Evolutionary conservation across 2,888 invertebrate genomes (phyloP).

Genomic region (Anaspis maculata): DNA sequence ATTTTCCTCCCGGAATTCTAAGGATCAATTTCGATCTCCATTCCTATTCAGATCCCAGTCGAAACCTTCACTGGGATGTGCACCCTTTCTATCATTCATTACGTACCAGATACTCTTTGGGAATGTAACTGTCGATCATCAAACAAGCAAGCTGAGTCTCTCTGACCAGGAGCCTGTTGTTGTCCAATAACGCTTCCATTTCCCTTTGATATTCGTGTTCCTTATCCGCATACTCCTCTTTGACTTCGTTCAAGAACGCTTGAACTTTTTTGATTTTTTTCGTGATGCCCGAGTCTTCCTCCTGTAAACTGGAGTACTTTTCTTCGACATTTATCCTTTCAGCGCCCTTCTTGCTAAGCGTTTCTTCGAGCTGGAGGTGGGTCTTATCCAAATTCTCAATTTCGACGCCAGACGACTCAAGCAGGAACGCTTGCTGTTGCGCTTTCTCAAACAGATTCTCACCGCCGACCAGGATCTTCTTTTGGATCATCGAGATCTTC

Average conservation of each 20-base stretch:
- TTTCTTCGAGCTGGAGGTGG: conserved; percentile 73
- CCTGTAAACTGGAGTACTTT: conserved; percentile 88
- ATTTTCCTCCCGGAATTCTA: too few species aligned
- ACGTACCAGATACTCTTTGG: conserved; percentile 79
- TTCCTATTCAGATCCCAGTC: too few species aligned
- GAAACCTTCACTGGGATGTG: too few species aligned
- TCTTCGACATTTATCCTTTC: conserved; percentile 91
- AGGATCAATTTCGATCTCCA: too few species aligned
- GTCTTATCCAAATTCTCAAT: conserved; percentile 68
- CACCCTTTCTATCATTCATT: conserved; percentile 4
- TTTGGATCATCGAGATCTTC: conserved; percentile 83
- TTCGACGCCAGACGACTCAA: conserved; percentile 81
- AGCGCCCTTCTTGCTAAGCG: conserved; percentile 83
- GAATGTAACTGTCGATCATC: conserved; percentile 88
- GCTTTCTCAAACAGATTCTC: conserved; percentile 97
- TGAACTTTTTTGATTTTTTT: conserved; percentile 87
- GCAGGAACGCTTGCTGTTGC: conserved; percentile 80
- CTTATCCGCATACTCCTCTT: conserved; percentile 76
- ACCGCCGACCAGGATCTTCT: conserved; percentile 94
- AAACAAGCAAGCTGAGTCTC: conserved; percentile 87
- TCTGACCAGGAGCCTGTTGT: conserved; percentile 78
- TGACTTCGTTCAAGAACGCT: conserved; percentile 76
- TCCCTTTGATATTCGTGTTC: conserved; percentile 94
- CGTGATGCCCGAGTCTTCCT: conserved; percentile 87
- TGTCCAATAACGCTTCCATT: conserved; percentile 92